A percentile compares a stretch with the other conserved stretches of the same genome.
phyloP scores from a whole-genome alignment of 1,140 invertebrate genomes.

The Orius insidiosus region DNA sequence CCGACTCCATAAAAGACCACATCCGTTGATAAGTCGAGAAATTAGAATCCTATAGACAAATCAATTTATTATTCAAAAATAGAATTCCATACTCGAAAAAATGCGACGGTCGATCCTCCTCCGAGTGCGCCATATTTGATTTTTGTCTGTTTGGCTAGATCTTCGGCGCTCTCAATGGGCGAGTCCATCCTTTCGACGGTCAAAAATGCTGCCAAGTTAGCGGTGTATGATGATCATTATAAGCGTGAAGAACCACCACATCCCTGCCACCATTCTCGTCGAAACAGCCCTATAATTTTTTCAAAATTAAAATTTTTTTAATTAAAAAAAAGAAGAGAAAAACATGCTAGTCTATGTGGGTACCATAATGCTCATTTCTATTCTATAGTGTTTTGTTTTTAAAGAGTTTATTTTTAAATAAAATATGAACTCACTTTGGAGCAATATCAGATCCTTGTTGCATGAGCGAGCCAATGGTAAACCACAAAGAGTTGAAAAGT shows the following conservation, averaged over 20 bases:
- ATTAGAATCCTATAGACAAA: conserved; percentile 36
- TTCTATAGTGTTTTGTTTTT: not conserved
- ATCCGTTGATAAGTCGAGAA: conserved; percentile 55
- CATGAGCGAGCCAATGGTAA: conserved; percentile 77
- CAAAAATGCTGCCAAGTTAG: conserved; percentile 86
- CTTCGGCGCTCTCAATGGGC: conserved; percentile 81
- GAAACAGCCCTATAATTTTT: conserved; percentile 41
- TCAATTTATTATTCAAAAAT: conserved; percentile 45
- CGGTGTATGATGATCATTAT: conserved; percentile 98
- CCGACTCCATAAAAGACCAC: conserved; percentile 65
- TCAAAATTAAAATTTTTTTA: no score
- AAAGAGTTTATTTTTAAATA: not conserved
- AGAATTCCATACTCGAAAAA: conserved; percentile 51
- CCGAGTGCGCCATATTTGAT: conserved; percentile 59
- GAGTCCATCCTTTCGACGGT: conserved; percentile 85
- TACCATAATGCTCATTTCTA: not conserved
- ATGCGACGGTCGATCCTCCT: conserved; percentile 56
- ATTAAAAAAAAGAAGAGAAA: no score
- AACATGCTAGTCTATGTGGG: no score
- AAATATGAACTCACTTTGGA: conserved; percentile 43
- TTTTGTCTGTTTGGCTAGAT: conserved; percentile 86
- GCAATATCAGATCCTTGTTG: conserved; percentile 83
- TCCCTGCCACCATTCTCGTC: conserved; percentile 89
- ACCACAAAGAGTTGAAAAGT: conserved; percentile 72
- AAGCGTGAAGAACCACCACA: conserved; percentile 96